Conservation (phyloP, 2,797 vertebrate species). For the Pangasius djambal region DNA sequence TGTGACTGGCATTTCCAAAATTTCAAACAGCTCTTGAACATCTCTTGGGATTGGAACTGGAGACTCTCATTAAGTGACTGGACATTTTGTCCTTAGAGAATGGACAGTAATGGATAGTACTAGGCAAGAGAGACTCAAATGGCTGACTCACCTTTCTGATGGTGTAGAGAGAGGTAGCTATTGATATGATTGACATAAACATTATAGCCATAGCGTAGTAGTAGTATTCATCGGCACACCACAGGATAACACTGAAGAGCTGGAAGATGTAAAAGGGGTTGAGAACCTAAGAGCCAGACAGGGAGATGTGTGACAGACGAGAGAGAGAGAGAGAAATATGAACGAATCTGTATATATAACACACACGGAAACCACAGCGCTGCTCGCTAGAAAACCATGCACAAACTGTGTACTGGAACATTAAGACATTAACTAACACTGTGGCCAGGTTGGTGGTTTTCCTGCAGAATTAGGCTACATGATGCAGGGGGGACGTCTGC, state of each 20-base stretch:
- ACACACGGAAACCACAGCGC: neutral
- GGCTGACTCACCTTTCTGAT: conserved; percentile 90
- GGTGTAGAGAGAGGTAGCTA: conserved; percentile 96
- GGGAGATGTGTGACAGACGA: neutral
- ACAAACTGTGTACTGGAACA: neutral
- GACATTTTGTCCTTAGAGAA: neutral
- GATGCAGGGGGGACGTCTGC: neutral
- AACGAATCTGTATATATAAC: neutral
- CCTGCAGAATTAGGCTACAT: neutral
- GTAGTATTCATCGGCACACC: conserved; percentile 94
- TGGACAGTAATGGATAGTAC: no score
- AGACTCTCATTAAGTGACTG: neutral
- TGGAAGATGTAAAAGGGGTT: conserved; percentile 99
- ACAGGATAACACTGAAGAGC: conserved; percentile 97
- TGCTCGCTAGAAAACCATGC: neutral
- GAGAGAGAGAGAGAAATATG: neutral
- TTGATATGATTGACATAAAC: conserved; percentile 95
- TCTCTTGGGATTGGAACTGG: neutral
- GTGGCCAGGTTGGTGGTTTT: neutral
- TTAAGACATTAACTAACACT: neutral
- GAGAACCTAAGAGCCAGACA: conserved; percentile 82
- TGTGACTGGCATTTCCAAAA: neutral
- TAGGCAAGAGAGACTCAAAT: neutral
- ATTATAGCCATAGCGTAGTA: conserved; percentile 96
- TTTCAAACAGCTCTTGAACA: neutral